Conservation (phyloP, 2,888 invertebrate genomes). For the Macaria liturata region DNA sequence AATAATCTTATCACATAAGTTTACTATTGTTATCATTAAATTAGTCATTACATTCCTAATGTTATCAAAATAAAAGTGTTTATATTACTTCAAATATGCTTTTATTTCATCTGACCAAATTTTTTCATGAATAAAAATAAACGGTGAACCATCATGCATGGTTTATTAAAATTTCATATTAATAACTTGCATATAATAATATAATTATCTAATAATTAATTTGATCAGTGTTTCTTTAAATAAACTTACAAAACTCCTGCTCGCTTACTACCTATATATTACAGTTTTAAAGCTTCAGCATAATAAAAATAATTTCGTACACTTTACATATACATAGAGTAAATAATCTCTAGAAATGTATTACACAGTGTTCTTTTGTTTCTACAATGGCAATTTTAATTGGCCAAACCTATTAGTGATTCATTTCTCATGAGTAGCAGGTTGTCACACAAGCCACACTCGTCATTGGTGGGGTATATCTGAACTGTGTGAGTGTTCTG, state of each 20-base stretch:
- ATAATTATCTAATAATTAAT: constrained; percentile 62
- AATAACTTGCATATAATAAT: constrained; percentile 78
- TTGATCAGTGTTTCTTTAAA: constrained; percentile 77
- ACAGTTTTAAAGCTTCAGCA: constrained; percentile 82
- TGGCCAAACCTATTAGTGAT: too few relatives aligned
- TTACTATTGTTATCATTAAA: constrained; percentile 3
- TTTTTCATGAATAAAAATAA: constrained; percentile 57
- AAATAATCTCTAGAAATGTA: too few relatives aligned
- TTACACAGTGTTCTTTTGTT: too few relatives aligned
- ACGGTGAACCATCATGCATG: constrained; percentile 57
- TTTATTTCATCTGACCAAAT: constrained; percentile 52
- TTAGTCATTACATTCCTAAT: constrained; percentile 25
- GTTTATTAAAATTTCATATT: constrained; percentile 80
- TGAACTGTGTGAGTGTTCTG: too few relatives aligned
- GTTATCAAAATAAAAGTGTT: constrained; percentile 32
- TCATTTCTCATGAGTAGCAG: too few relatives aligned
- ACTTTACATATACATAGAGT: constrained; percentile 46
- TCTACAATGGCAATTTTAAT: too few relatives aligned
- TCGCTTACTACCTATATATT: constrained; percentile 79
- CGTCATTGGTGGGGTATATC: too few relatives aligned
- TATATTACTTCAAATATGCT: constrained; percentile 45
- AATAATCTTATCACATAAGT: too few relatives aligned
- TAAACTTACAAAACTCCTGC: constrained; percentile 80
- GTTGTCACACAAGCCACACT: too few relatives aligned
- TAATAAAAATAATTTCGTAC: constrained; percentile 76